Percentiles rank a stretch among this genome's conserved stretches.
Conservation (phyloP, 2,888 invertebrate species). For the Rhaphigaster nebulosa region DNA sequence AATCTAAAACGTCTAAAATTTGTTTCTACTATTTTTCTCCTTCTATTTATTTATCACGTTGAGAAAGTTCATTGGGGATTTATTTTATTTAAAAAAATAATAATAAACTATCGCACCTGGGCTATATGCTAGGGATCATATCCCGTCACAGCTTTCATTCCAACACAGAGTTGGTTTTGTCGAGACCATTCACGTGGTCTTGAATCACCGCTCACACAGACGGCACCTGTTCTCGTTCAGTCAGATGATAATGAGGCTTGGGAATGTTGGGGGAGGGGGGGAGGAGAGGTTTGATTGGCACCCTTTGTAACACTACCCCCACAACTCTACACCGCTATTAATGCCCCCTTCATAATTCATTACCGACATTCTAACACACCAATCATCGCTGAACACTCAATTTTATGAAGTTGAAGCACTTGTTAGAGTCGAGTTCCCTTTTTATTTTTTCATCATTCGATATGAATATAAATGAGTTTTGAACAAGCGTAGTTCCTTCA, state of each 20-base stretch:
- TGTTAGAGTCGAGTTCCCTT: not conserved
- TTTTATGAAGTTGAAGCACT: not conserved
- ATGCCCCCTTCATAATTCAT: slow-evolving; percentile 1
- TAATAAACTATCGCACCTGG: no score
- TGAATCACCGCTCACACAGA: not conserved
- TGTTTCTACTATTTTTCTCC: no score
- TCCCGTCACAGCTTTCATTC: no score
- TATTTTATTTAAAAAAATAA: no score
- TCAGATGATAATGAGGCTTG: not conserved
- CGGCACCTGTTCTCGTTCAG: not conserved
- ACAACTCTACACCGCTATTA: not conserved
- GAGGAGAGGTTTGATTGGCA: not conserved
- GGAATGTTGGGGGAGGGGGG: not conserved
- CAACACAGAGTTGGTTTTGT: not conserved
- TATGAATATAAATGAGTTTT: not conserved
- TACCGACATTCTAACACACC: not conserved
- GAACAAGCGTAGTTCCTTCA: not conserved
- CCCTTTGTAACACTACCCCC: slow-evolving; percentile 26
- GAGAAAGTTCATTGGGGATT: no score
- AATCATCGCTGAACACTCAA: not conserved
- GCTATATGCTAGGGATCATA: no score
- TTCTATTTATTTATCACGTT: no score
- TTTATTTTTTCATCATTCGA: not conserved
- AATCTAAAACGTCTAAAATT: no score
- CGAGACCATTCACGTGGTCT: not conserved